A percentile compares a stretch with the other conserved stretches of the same genome.
These are phyloP conservation scores for Otocyon megalotis DNA, from an alignment of 2,113 vertebrate genomes.

Conservation along the genomic window DNA sequence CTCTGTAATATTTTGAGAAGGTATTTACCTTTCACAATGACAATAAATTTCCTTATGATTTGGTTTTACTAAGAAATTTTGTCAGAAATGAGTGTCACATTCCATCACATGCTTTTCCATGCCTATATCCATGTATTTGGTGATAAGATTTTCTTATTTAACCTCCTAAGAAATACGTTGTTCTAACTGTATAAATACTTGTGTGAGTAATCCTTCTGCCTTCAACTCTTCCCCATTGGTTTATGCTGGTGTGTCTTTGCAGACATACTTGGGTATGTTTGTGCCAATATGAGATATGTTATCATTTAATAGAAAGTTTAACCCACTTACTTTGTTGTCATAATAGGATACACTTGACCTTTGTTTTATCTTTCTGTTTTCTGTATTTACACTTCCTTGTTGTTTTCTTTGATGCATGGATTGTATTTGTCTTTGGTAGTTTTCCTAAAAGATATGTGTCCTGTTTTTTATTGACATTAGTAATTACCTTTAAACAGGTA, in stretches of 20 bases:
- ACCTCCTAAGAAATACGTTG: background rate
- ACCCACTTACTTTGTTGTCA: background rate
- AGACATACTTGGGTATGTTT: fast-evolving
- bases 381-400: background rate
- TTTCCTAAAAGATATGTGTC: background rate
- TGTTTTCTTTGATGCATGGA: background rate
- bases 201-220: fast-evolving
- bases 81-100: background rate
- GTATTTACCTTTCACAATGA: background rate
- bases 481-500: background rate
- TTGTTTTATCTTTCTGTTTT: background rate
- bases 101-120: too few relatives aligned
- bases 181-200: background rate
- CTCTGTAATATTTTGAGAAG: background rate
- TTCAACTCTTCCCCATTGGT: background rate
- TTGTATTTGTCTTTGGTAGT: background rate
- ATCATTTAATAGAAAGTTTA: background rate
- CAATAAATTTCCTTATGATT: background rate
- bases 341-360: background rate
- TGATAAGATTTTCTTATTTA: background rate
- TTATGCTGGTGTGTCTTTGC: background rate
- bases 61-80: background rate
- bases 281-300: background rate
- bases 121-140: background rate
- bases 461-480: background rate